A percentile compares a stretch with the other conserved stretches of the same genome.
These are phyloP conservation scores for Cassiopea xamachana DNA, from an alignment of 30 jellyfish, hydroid and myxozoan genomes.

Conservation along the genomic window DNA sequence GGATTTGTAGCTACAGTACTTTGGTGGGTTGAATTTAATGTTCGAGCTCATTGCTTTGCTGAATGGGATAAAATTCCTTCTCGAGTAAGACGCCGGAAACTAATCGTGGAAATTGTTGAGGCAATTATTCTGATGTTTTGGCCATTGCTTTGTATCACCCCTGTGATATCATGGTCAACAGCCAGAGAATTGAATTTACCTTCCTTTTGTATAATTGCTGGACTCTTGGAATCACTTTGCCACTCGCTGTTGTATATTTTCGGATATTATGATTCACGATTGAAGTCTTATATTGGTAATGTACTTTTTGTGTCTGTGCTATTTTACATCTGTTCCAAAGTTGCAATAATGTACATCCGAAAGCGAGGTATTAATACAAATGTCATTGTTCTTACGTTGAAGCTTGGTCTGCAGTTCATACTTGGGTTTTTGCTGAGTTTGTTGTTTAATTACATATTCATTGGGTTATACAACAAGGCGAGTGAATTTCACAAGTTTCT, in stretches of 20 bases:
- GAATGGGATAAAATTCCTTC: background rate
- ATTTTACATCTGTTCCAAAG: background rate
- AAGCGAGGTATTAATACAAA: background rate
- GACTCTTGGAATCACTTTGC: background rate
- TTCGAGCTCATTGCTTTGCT: background rate
- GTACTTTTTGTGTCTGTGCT: background rate
- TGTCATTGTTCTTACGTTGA: background rate
- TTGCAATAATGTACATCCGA: background rate
- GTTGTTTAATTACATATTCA: background rate
- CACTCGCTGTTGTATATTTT: background rate
- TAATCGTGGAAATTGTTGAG: background rate
- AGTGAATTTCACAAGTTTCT: background rate
- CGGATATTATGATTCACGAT: background rate
- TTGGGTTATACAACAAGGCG: background rate
- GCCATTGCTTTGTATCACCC: background rate
- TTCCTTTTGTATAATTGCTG: background rate
- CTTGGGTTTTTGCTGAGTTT: background rate
- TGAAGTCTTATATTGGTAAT: background rate
- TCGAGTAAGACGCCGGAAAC: background rate
- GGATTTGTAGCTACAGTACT: background rate
- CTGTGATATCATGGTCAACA: background rate
- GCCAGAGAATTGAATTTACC: no score
- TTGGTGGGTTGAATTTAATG: background rate
- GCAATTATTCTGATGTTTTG: background rate
- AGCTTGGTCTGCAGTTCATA: background rate